phyloP scores from a whole-genome alignment of 2,888 invertebrate species.

The Orgyia antiqua region DNA sequence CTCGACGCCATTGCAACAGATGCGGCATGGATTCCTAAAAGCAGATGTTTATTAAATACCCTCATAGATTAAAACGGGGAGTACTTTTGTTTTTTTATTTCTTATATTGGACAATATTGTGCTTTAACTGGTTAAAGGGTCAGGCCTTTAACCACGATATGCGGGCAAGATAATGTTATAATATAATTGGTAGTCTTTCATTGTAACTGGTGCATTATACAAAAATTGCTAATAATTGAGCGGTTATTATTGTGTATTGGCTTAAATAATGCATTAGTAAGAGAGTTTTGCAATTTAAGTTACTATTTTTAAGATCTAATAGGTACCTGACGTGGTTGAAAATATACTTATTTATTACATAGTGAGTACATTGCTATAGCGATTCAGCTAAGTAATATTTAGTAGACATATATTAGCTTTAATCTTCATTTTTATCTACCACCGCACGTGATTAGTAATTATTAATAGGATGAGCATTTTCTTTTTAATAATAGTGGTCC shows the following conservation, averaged over 20 bases:
- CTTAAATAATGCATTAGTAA: conserved; percentile 18
- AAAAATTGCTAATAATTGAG: conserved; percentile 33
- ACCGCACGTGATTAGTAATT: too few relatives aligned
- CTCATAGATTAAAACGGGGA: conserved; percentile 66
- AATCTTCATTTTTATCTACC: too few relatives aligned
- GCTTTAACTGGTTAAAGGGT: conserved; percentile 63
- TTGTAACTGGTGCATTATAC: conserved; percentile 33
- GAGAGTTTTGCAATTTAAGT: too few relatives aligned
- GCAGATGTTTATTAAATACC: conserved; percentile 74
- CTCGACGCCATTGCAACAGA: conserved; percentile 61
- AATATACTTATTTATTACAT: too few relatives aligned
- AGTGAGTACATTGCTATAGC: too few relatives aligned
- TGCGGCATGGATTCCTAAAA: conserved; percentile 73
- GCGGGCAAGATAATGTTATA: conserved; percentile 58
- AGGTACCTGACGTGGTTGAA: too few relatives aligned
- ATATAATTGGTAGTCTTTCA: conserved; percentile 49
- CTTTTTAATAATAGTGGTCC: too few relatives aligned
- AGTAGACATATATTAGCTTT: too few relatives aligned
- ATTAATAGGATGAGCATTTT: too few relatives aligned
- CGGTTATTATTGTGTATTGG: conserved; percentile 19
- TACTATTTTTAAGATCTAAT: too few relatives aligned
- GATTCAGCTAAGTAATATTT: too few relatives aligned
- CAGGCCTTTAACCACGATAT: conserved; percentile 57
- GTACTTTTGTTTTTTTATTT: conserved; percentile 64
- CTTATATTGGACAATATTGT: conserved; percentile 58